Evolutionary conservation across 1,140 invertebrate species (phyloP).

Genomic region (Colletes latitarsis): DNA sequence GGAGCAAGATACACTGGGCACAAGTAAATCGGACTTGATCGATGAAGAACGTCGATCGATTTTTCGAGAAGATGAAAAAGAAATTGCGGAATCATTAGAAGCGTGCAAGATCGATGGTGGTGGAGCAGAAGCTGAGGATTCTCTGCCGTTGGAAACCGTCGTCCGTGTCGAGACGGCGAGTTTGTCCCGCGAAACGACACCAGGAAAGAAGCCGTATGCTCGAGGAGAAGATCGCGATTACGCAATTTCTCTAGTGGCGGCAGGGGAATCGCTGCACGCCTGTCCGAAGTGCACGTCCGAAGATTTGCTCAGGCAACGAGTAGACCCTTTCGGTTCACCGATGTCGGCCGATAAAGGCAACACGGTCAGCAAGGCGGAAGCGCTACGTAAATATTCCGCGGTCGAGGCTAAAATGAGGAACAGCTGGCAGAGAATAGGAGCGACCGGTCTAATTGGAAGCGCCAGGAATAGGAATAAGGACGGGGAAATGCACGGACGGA

Average conservation of each 20-base stretch:
- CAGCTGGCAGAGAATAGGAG: slow-evolving; percentile 48
- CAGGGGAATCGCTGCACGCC: slow-evolving; percentile 50
- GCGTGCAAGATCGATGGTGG: too few relatives aligned
- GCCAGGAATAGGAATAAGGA: slow-evolving; percentile 19
- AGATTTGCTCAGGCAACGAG: slow-evolving; percentile 55
- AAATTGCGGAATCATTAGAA: too few relatives aligned
- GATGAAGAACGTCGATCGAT: too few relatives aligned
- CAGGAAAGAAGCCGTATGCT: slow-evolving; percentile 46
- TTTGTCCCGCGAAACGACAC: too few relatives aligned
- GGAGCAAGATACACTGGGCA: background rate
- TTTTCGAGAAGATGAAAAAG: too few relatives aligned
- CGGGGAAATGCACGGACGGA: background rate
- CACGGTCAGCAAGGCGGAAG: slow-evolving; percentile 34
- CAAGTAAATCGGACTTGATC: slow-evolving; percentile 18
- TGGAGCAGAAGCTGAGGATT: background rate
- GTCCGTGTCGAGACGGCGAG: background rate
- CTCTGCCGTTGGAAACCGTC: background rate
- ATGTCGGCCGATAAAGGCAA: slow-evolving; percentile 15
- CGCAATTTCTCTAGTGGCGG: slow-evolving; percentile 13
- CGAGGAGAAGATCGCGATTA: slow-evolving; percentile 59
- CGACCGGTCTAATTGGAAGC: slow-evolving; percentile 39
- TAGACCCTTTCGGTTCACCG: slow-evolving; percentile 68
- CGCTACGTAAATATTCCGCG: slow-evolving; percentile 25
- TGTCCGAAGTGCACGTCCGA: slow-evolving; percentile 71
- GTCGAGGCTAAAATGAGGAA: slow-evolving; percentile 36